phyloP scores from a whole-genome alignment of 1,140 invertebrate species.

The Pemphigus obesinymphae region DNA sequence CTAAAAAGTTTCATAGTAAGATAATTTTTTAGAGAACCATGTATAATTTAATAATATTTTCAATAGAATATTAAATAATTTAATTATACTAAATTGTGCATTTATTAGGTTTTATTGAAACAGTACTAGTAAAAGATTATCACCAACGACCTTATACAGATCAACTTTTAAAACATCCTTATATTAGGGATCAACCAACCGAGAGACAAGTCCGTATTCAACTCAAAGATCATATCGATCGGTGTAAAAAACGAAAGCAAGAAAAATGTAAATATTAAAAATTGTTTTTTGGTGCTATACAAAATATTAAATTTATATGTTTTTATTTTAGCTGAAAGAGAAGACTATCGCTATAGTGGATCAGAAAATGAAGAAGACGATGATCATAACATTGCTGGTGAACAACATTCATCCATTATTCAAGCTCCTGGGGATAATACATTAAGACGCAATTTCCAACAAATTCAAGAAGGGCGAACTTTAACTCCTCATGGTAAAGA shows the following conservation, averaged over 20 bases:
- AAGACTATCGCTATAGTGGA: slow-evolving; percentile 67
- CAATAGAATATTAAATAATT: slow-evolving; percentile 43
- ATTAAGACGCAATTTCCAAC: slow-evolving; percentile 90
- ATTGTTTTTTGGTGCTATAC: background rate
- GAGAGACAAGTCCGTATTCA: slow-evolving; percentile 97
- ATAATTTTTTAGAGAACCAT: slow-evolving; percentile 46
- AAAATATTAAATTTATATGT: no score
- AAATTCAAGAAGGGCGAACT: slow-evolving; percentile 85
- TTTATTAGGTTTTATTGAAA: slow-evolving; percentile 68
- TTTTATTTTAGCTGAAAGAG: slow-evolving; percentile 56
- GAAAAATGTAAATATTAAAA: slow-evolving; percentile 60
- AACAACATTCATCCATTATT: slow-evolving; percentile 78
- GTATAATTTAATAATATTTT: background rate
- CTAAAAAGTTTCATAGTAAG: slow-evolving; percentile 83
- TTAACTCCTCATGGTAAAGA: slow-evolving; percentile 56
- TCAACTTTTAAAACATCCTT: slow-evolving; percentile 93
- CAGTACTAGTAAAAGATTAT: slow-evolving; percentile 93
- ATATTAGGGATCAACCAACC: slow-evolving; percentile 95
- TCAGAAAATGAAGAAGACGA: slow-evolving; percentile 88
- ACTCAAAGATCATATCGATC: slow-evolving; percentile 98
- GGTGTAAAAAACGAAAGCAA: slow-evolving; percentile 90
- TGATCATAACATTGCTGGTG: slow-evolving; percentile 74
- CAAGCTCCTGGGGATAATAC: slow-evolving; percentile 86
- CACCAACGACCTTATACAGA: slow-evolving; percentile 97
- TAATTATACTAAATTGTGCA: no score